Evolutionary conservation across 35 echinoderm and acorn worm genomes (phyloP), one percentile per base, ranked within the genome.

Genomic region (Stichopus chloronotus): DNA sequence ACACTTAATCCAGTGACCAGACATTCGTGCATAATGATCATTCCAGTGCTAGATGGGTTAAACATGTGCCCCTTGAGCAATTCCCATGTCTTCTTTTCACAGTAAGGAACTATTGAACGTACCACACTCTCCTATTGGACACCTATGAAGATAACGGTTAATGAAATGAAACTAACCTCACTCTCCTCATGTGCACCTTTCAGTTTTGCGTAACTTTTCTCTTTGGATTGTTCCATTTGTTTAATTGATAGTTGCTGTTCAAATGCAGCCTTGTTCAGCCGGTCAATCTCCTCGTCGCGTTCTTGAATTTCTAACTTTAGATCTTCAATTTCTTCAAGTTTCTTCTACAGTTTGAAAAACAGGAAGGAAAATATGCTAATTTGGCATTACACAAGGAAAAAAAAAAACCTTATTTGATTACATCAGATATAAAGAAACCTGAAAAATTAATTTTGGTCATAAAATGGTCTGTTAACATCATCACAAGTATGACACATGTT

Each of bases 201-300:
- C 8, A 98, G 92, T 86, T 94, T 96, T 16, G 90, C 92, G 53
- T 71, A 69, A n/a, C 87, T 96, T 13, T 84, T 79, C 21, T 98
- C 97, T 87, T 92, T 91, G 17, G 93, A 94, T 55, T 95, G 93
- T 72, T 96, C 95, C 90, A 96, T 93, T 68, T 98, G 97, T 90
- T 95, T 94, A 9, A 96, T 88, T 19, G 84, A 94, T 55, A 98
- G 92, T 57, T 98, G 82, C 19, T 92, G 93, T 57, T 98, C 97
- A 81, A 92, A 86, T 13, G 95, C 87, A 53, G 93, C 79, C 65
- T 93, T 94, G 55, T 95, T 87, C 25, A 95, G 71, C 43, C 90
- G 61, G 9, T 96, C 91, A 22, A 98, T 98, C 63, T 96, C 95
- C n/a, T 93, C 93, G 55, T 98, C 95, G 58, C 91, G 83, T 30